Conservation (phyloP, 2,888 invertebrate genomes). For the Ctena decussata region DNA sequence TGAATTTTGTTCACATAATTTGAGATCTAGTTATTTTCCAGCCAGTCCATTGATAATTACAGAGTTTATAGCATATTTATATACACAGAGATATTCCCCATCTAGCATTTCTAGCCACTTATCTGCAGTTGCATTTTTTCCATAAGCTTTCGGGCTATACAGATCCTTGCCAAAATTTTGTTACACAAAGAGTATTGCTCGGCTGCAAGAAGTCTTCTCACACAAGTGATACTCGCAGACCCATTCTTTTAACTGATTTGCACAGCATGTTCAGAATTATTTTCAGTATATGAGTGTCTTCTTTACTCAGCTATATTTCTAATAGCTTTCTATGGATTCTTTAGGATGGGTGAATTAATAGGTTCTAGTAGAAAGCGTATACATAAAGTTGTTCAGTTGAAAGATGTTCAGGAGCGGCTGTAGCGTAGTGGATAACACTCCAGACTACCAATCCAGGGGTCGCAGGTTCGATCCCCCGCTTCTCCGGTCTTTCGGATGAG, state of each 20-base stretch:
- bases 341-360: constrained; percentile 8
- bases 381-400: not conserved
- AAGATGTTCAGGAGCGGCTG: not conserved
- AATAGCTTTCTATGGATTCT: not conserved
- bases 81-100: not conserved
- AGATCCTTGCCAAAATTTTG: not conserved
- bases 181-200: constrained; percentile 5
- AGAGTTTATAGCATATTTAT: not conserved
- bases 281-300: not conserved
- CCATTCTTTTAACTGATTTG: not conserved
- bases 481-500: not conserved
- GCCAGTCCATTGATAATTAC: not conserved
- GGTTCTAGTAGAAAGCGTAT: not conserved
- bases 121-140: not conserved
- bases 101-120: constrained; percentile 2
- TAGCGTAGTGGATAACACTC: not conserved
- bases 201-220: constrained; percentile 17
- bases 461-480: too few species aligned
- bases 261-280: not conserved
- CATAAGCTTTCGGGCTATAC: not conserved
- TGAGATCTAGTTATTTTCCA: not conserved
- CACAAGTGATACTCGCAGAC: not conserved
- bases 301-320: not conserved
- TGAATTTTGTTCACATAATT: not conserved
- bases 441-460: constrained; percentile 11